Percentiles rank a stretch among this genome's conserved stretches.
Evolutionary conservation across 2,113 vertebrate species (phyloP).

Genomic region (Sinocyclocheilus rhinocerous): DNA sequence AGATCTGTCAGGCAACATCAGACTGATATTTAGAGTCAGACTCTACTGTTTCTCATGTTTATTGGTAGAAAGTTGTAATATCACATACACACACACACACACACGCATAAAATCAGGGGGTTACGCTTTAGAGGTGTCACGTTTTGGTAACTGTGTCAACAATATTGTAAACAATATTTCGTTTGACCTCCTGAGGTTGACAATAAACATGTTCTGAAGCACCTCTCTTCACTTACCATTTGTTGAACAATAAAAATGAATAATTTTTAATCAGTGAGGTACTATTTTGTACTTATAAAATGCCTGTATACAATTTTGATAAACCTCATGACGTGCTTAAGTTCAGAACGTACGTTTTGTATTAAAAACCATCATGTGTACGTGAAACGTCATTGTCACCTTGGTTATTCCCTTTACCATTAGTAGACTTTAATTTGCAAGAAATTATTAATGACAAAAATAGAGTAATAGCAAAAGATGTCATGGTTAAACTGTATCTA

Average conservation of each 20-base stretch:
- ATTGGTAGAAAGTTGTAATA: background rate
- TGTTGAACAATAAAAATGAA: background rate
- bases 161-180: background rate
- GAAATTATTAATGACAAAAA: too few species aligned
- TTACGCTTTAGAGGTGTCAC: background rate
- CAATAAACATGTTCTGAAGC: background rate
- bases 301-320: too few species aligned
- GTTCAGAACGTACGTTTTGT: background rate
- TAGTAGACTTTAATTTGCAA: too few species aligned
- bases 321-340: background rate
- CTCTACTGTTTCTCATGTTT: background rate
- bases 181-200: background rate
- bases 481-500: too few species aligned
- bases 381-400: slow-evolving; percentile 20
- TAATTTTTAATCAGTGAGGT: background rate
- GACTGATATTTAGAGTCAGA: background rate
- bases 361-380: background rate
- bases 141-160: background rate
- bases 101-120: background rate
- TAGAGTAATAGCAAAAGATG: too few species aligned
- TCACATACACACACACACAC: too few species aligned
- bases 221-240: background rate
- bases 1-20: background rate
- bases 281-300: background rate
- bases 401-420: too few species aligned